Conservation (phyloP, 2,113 vertebrate species). For the Coreoperca whiteheadi region DNA sequence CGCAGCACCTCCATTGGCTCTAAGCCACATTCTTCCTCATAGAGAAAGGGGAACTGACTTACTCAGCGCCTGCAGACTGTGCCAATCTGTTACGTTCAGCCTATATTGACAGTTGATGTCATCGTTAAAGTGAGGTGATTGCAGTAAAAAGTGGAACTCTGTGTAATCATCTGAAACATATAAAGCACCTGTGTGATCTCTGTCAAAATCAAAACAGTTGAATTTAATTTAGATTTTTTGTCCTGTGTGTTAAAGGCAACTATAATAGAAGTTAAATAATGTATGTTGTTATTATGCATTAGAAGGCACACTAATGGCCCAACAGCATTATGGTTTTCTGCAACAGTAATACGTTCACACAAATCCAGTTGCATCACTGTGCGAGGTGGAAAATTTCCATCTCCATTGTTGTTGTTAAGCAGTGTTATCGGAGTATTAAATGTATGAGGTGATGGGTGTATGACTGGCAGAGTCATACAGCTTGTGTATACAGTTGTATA, state of each 20-base stretch:
- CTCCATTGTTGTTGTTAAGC: not conserved
- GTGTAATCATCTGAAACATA: not conserved
- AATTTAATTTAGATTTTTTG: not conserved
- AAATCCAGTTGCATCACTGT: not conserved
- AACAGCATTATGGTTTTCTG: not conserved
- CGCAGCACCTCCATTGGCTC: slow-evolving; percentile 27
- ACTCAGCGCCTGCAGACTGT: not conserved
- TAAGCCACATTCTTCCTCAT: slow-evolving; percentile 36
- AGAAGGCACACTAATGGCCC: not conserved
- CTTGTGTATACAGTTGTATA: too few relatives aligned
- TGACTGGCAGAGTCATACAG: not conserved
- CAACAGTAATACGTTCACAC: not conserved
- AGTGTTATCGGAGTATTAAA: not conserved
- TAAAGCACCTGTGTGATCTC: not conserved
- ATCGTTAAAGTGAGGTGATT: not conserved
- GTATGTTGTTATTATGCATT: not conserved
- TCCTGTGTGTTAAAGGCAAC: not conserved
- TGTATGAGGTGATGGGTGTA: not conserved
- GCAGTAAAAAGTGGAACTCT: not conserved
- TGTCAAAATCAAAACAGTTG: not conserved
- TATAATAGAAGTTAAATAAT: not conserved
- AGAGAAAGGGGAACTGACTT: slow-evolving; percentile 9
- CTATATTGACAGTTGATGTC: not conserved
- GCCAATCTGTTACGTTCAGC: not conserved
- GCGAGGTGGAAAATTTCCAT: not conserved